A percentile compares a stretch with the other conserved stretches of the same genome.
Evolutionary conservation across 92 coral and sea anemone genomes (phyloP).

Genomic region (Palythoa caribaeorum): DNA sequence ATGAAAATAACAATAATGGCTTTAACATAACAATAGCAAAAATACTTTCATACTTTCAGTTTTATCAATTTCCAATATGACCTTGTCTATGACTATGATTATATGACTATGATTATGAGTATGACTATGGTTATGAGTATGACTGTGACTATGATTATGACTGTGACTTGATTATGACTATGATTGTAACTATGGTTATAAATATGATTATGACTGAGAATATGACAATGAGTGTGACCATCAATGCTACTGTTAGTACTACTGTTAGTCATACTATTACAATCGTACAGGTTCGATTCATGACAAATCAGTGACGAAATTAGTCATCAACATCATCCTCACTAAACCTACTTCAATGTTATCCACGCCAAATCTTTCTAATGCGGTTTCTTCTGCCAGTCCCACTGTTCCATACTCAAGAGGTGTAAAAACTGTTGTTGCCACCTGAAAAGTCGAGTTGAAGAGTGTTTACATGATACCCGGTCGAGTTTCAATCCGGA

Average conservation of each 20-base stretch:
- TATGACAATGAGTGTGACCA: neutral
- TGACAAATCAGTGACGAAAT: too few relatives aligned
- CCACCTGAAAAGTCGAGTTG: slow-evolving; percentile 60
- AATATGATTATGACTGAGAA: too few relatives aligned
- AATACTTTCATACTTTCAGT: too few relatives aligned
- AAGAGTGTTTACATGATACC: neutral
- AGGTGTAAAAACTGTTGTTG: slow-evolving; percentile 97
- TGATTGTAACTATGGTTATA: too few relatives aligned
- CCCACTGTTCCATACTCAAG: slow-evolving; percentile 94
- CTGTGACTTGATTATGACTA: too few relatives aligned
- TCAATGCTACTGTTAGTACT: neutral
- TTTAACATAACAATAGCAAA: too few relatives aligned
- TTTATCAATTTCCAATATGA: too few relatives aligned
- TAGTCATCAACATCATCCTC: neutral
- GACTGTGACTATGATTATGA: too few relatives aligned
- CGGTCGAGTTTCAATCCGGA: too few relatives aligned
- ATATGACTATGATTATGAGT: too few relatives aligned
- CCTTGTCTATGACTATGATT: too few relatives aligned
- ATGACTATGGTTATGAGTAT: too few relatives aligned
- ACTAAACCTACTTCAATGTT: slow-evolving; percentile 77
- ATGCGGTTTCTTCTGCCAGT: slow-evolving; percentile 88
- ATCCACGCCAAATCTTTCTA: slow-evolving; percentile 73
- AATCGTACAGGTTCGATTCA: neutral
- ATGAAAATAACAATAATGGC: neutral
- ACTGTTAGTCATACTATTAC: neutral